phyloP scores from a whole-genome alignment of 2,113 vertebrate genomes.

The Dendrocopos noguchii region DNA sequence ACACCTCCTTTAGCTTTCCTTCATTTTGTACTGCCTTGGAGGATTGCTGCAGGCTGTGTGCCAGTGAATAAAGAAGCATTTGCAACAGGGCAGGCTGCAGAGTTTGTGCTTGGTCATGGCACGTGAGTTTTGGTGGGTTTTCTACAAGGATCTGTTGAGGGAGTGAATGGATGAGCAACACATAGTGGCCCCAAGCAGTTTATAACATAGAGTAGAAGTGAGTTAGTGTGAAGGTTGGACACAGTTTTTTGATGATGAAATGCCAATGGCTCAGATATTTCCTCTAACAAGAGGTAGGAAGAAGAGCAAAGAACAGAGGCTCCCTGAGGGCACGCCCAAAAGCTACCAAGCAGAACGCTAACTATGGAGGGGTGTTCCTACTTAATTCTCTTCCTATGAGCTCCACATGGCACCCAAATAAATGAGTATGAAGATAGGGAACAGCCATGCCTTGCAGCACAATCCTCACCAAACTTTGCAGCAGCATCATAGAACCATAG shows the following conservation, averaged over 20 bases:
- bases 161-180: background rate
- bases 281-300: background rate
- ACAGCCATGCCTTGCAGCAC: background rate
- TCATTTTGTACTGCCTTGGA: background rate
- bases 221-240: background rate
- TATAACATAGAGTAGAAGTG: background rate
- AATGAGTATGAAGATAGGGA: background rate
- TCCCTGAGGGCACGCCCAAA: background rate
- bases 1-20: background rate
- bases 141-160: background rate
- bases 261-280: fast-evolving
- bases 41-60: fast-evolving
- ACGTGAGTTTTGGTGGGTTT: background rate
- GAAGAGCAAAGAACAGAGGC: background rate
- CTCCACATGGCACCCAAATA: background rate
- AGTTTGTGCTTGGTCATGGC: background rate
- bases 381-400: background rate
- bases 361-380: background rate
- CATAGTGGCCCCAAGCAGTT: background rate
- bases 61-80: fast-evolving
- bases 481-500: background rate
- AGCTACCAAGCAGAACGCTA: background rate
- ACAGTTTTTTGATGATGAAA: background rate
- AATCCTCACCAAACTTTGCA: fast-evolving
- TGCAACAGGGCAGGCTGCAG: background rate